Base-by-base conservation (phyloP, 1,140 invertebrate genomes). In the Idris sp. region DNA sequence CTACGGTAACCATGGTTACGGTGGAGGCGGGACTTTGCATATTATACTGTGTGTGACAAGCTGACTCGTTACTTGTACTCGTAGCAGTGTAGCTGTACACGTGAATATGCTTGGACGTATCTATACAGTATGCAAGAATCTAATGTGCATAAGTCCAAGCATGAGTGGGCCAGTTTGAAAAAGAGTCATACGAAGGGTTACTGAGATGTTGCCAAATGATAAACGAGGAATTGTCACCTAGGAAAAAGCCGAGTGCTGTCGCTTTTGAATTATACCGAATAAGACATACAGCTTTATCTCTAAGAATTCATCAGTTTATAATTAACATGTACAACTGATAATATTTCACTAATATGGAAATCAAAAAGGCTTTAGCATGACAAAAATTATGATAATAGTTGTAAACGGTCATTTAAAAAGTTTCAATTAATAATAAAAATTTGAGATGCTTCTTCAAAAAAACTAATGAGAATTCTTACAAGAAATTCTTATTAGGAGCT, bases 41-140 rank as follows among this genome's bases (percentile, higher is more conserved):
- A 84, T 84, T 84, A 84, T 79, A 80, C 81, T 83, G 81, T 84
- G 79, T 84, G 83, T 81, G 83, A 84, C 81, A 84, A 84, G 80
- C 79, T 71, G 81, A 79, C 81, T 83, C 80, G 80, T 82, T 82
- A 83, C 69, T 74, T 81, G 80, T 80, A 79, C 76, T 69, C 65
- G 74, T 79, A 53, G 77, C 53, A 58, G 77, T 71, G 78, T 64
- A 64, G 74, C 53, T 65, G 62, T 78, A 77, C 69, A 65, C 61
- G 74, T 49, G 64, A 56, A 74, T 59, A 62, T 49, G 41, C 49
- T 5, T 22, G 43, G 31, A 54, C 40, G 54, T 46, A 67, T 53
- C n/a, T n/a, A 48, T 53, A 44, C 33, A 53, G 54, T 26, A 44
- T 16, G 46, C 56, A 40, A 54, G 48, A 8, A 40, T 43, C 46